These are phyloP conservation scores for Platycheirus rosarum DNA, from an alignment of 2,888 invertebrate genomes.

Conservation along the genomic window DNA sequence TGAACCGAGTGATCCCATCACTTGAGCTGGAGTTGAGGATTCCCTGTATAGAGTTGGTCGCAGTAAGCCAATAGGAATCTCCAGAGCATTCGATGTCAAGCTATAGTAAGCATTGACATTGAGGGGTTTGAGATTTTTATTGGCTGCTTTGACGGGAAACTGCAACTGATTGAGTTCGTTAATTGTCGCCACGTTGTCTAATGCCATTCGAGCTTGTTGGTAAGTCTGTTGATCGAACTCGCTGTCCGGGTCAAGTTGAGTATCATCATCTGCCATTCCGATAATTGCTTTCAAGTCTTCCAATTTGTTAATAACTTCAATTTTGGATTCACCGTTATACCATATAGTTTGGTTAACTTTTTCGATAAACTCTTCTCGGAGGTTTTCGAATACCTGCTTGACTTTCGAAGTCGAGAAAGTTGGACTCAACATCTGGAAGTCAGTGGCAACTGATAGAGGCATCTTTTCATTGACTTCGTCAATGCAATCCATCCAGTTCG, in stretches of 20 bases:
- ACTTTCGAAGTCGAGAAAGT: slow-evolving; percentile 1
- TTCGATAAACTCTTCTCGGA: slow-evolving; percentile 29
- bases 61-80: slow-evolving; percentile 79
- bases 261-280: slow-evolving; percentile 39
- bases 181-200: slow-evolving; percentile 8
- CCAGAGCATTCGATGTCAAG: slow-evolving; percentile 78
- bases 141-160: slow-evolving; percentile 27
- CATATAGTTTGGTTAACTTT: slow-evolving; percentile 50
- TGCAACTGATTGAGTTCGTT: slow-evolving; percentile 28
- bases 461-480: slow-evolving; percentile 51
- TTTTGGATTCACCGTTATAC: slow-evolving; percentile 67
- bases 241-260: slow-evolving; percentile 19
- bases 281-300: slow-evolving; percentile 77
- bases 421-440: slow-evolving; percentile 25
- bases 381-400: slow-evolving; percentile 16
- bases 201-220: slow-evolving; percentile 37
- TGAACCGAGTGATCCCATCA: slow-evolving; percentile 78
- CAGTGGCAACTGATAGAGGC: slow-evolving; percentile 29
- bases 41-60: slow-evolving; percentile 76
- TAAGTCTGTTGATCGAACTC: slow-evolving; percentile 46
- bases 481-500: slow-evolving; percentile 54
- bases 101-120: slow-evolving; percentile 80
- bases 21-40: slow-evolving; percentile 69
- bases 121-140: slow-evolving; percentile 75
- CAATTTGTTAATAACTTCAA: slow-evolving; percentile 74